A percentile compares a stretch with the other conserved stretches of the same genome.
Evolutionary conservation across 2,888 invertebrate genomes (phyloP).

Genomic region (Cremastobaeus sp.): DNA sequence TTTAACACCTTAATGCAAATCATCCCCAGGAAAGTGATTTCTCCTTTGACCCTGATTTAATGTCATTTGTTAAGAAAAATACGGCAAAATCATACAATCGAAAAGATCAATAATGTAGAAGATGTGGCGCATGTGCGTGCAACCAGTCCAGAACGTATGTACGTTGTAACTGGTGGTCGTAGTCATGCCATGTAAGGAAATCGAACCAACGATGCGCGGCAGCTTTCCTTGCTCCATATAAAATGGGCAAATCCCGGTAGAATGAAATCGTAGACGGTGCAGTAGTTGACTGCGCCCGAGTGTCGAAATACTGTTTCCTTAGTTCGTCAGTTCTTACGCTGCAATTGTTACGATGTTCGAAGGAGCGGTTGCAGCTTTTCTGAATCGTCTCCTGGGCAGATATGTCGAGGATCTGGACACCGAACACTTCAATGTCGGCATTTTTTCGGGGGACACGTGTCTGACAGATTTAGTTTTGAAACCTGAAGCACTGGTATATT

Average conservation of each 20-base stretch:
- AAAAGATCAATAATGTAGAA: constrained; percentile 66
- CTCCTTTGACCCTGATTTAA: too few species aligned
- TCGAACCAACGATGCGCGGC: neutral
- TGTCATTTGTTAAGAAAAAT: constrained; percentile 2
- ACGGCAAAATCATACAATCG: constrained; percentile 29
- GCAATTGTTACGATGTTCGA: constrained; percentile 82
- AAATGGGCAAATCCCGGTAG: too few species aligned
- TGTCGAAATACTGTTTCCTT: neutral
- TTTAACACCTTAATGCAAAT: too few species aligned
- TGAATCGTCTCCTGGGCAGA: constrained; percentile 89
- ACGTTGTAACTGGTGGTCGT: constrained; percentile 37
- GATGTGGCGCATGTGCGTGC: constrained; percentile 67
- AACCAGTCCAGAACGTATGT: constrained; percentile 11
- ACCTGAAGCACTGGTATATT: constrained; percentile 87
- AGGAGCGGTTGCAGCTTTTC: constrained; percentile 87
- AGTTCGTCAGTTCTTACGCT: neutral
- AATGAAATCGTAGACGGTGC: too few species aligned
- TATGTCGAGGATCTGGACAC: constrained; percentile 90
- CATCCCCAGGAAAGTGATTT: too few species aligned
- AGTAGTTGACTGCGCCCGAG: too few species aligned
- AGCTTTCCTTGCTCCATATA: too few species aligned
- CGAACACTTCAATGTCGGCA: constrained; percentile 90
- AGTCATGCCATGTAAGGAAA: constrained; percentile 22
- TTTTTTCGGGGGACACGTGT: constrained; percentile 89
- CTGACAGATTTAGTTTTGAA: constrained; percentile 87